These are phyloP conservation scores for Caretta caretta DNA, from an alignment of 2,113 vertebrate species.

Conservation along the genomic window DNA sequence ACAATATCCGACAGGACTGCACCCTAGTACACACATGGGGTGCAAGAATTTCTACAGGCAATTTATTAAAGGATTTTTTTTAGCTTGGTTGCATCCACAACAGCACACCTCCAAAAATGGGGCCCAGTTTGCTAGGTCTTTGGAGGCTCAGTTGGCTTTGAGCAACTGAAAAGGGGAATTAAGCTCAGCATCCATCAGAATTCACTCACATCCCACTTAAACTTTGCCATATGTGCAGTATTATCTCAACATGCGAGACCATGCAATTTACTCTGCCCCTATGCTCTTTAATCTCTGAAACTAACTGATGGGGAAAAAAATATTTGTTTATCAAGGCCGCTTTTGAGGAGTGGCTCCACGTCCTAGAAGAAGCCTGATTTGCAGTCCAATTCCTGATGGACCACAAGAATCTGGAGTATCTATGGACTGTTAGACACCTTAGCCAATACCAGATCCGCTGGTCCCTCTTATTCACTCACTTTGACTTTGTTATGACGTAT, in stretches of 20 bases:
- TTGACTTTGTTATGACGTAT: neutral
- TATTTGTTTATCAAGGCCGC: neutral
- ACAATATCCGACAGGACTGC: neutral
- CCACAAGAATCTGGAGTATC: neutral
- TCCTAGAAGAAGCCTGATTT: neutral
- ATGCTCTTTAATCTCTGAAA: neutral
- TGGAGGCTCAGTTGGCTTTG: neutral
- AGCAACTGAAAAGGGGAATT: neutral
- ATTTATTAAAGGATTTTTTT: neutral
- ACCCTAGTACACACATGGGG: too few relatives aligned
- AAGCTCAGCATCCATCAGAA: neutral
- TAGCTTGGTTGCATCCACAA: neutral
- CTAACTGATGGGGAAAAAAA: neutral
- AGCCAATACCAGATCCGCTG: neutral
- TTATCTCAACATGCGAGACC: too few relatives aligned
- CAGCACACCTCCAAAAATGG: neutral
- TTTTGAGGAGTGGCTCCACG: neutral
- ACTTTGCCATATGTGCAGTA: neutral
- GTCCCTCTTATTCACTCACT: neutral
- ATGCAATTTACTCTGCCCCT: neutral
- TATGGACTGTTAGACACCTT: neutral
- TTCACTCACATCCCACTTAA: neutral
- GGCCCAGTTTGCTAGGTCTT: neutral
- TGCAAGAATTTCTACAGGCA: neutral
- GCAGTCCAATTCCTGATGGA: neutral